Percentiles rank a stretch among this genome's conserved stretches.
phyloP scores from a whole-genome alignment of 2,113 vertebrate genomes.

The Elephantulus edwardii region DNA sequence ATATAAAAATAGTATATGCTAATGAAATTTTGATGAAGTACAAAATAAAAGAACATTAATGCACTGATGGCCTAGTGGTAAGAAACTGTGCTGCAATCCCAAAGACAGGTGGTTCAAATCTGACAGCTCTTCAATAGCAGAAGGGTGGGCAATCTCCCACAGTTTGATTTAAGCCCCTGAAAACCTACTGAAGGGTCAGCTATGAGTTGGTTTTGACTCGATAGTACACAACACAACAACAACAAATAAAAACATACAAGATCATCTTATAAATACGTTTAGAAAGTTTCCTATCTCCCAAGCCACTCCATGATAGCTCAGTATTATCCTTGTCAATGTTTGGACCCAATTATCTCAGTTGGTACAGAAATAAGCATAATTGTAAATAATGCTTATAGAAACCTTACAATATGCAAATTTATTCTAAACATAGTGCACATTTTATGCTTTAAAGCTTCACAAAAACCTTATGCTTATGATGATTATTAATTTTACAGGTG shows the following conservation, averaged over 20 bases:
- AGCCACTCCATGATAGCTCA: background rate
- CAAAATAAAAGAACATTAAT: slow-evolving; percentile 2
- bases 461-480: background rate
- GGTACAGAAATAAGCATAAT: background rate
- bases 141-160: too few relatives aligned
- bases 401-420: background rate
- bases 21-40: background rate
- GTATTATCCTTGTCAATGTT: background rate
- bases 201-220: too few relatives aligned
- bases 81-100: too few relatives aligned
- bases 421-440: background rate
- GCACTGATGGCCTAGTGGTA: too few relatives aligned
- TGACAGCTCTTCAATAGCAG: too few relatives aligned
- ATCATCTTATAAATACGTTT: background rate
- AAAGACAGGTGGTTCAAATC: too few relatives aligned
- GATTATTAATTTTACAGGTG: background rate
- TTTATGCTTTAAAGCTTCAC: background rate
- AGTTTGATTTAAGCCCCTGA: too few relatives aligned
- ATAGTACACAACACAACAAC: too few relatives aligned
- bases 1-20: background rate
- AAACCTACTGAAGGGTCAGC: too few relatives aligned
- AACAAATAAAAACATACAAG: background rate
- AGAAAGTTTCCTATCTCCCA: background rate
- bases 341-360: background rate
- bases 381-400: background rate